phyloP scores from a whole-genome alignment of 1,140 invertebrate species.

The Ladona fulva region DNA sequence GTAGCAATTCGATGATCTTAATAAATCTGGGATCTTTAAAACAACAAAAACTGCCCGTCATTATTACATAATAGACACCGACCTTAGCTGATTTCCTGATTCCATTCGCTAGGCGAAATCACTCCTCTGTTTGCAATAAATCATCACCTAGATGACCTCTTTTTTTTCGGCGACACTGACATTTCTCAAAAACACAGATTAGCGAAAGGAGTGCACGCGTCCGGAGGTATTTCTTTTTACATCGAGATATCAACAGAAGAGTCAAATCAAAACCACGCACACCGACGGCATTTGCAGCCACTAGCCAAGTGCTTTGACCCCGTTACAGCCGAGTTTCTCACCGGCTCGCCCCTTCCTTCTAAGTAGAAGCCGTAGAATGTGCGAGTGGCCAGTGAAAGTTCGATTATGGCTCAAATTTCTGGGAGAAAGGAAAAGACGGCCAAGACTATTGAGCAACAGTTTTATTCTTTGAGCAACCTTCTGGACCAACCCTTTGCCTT shows the following conservation, averaged over 20 bases:
- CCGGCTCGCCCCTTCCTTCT: slow-evolving; percentile 4
- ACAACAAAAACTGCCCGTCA: too few species aligned
- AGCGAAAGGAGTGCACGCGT: too few species aligned
- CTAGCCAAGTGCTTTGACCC: background rate
- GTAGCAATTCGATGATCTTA: too few species aligned
- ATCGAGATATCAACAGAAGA: background rate
- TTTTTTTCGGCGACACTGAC: too few species aligned
- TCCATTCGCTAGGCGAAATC: too few species aligned
- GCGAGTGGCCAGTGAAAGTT: slow-evolving; percentile 6
- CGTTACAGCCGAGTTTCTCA: slow-evolving; percentile 7
- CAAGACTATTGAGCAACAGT: background rate
- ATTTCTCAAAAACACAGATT: too few species aligned
- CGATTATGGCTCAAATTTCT: slow-evolving; percentile 9
- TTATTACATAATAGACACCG: too few species aligned
- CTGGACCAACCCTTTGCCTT: background rate
- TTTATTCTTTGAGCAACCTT: background rate
- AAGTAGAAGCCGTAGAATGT: slow-evolving; percentile 9
- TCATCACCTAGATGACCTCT: too few species aligned
- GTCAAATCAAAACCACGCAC: background rate
- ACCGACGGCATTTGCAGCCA: background rate
- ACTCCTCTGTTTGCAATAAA: too few species aligned
- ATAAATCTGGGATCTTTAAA: too few species aligned
- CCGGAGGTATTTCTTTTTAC: too few species aligned
- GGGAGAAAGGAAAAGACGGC: slow-evolving; percentile 6
- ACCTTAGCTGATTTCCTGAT: too few species aligned